A percentile compares a stretch with the other conserved stretches of the same genome.
Evolutionary conservation across 2,797 vertebrate genomes (phyloP).

Genomic region (Diplodus sargus): DNA sequence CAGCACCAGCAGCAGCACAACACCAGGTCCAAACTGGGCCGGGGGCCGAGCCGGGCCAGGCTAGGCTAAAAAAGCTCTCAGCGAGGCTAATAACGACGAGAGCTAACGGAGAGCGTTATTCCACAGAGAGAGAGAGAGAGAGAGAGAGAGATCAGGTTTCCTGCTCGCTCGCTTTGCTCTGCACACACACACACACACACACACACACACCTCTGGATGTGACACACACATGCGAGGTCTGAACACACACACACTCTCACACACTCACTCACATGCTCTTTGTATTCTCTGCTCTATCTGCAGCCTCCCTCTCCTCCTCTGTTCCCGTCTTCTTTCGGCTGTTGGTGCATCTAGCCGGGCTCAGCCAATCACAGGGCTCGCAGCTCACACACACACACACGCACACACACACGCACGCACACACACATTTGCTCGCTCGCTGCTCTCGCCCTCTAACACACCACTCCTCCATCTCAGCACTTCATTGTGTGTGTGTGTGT

Average conservation of each 20-base stretch:
- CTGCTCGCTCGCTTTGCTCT: conserved; percentile 41
- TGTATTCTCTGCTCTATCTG: conserved; percentile 71
- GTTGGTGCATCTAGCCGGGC: conserved; percentile 73
- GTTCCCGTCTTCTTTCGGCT: conserved; percentile 65
- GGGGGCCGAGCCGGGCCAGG: conserved; percentile 15
- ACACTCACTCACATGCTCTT: conserved; percentile 53
- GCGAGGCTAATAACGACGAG: conserved; percentile 38
- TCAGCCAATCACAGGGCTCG: conserved; percentile 76
- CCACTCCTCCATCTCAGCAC: conserved; percentile 65
- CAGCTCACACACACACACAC: conserved; percentile 50
- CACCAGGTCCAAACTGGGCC: conserved; percentile 35
- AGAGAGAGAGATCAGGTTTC: conserved; percentile 67
- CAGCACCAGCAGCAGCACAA: background rate
- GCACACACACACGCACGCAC: conserved; percentile 48
- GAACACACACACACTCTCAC: conserved; percentile 29
- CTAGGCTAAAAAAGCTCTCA: conserved; percentile 44
- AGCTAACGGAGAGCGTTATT: conserved; percentile 48
- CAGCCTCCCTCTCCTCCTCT: conserved; percentile 68
- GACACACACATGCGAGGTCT: conserved; percentile 30
- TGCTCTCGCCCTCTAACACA: conserved; percentile 54
- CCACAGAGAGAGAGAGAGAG: conserved; percentile 51
- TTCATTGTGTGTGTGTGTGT: conserved; percentile 59
- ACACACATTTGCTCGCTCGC: conserved; percentile 24
- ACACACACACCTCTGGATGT: conserved; percentile 50
- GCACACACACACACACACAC: conserved; percentile 35